Base-by-base conservation (phyloP, 2,113 vertebrate species). In the Mixornis gularis region DNA sequence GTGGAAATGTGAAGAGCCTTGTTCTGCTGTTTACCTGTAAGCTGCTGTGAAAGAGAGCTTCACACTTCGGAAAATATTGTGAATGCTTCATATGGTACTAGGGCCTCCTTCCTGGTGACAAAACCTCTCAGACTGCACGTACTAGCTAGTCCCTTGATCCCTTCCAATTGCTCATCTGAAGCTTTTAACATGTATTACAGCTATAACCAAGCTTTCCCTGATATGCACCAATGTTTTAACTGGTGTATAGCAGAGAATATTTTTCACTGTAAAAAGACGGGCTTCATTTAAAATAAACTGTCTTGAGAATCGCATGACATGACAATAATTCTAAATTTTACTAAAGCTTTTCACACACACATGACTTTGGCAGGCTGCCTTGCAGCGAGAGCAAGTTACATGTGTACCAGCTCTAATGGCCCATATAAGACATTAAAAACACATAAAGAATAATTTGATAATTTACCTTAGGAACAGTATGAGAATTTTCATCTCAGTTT, bases 231-330 rank as follows among this genome's bases (percentile, higher is more conserved):
- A n/a, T 21, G 69, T 82, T 91, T 90, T n/a, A 58, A 77, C 26
- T 5, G 56, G 30, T 17, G 13, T 46, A 41, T 43, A 22, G 48
- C 56, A 62, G 22, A 56, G 20, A 13, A 7, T 29, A 34, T 72
- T 69, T 74, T 65, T 29, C 38, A 65, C 53, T 8, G 9, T 40
- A 10, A 63, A 73, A 76, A 59, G 53, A 43, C 3, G 12, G 6
- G 5, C 12, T 32, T 81, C 9, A 40, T 90, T 90, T 85, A 64
- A 91, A 92, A 86, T 20, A 78, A 94, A 84, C 30, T 49, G 26
- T 65, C 52, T 80, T 78, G 29, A 68, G 41, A 91, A 51, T 44
- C 0, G 1, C 7, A 71, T 62, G 71, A 53, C 40, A 65, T 52
- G 46, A 44, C 7, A 70, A 44, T 71, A 81, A 83, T 58, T 71